These are phyloP conservation scores for Hippocampus comes DNA, from an alignment of 2,113 vertebrate species.

Conservation along the genomic window DNA sequence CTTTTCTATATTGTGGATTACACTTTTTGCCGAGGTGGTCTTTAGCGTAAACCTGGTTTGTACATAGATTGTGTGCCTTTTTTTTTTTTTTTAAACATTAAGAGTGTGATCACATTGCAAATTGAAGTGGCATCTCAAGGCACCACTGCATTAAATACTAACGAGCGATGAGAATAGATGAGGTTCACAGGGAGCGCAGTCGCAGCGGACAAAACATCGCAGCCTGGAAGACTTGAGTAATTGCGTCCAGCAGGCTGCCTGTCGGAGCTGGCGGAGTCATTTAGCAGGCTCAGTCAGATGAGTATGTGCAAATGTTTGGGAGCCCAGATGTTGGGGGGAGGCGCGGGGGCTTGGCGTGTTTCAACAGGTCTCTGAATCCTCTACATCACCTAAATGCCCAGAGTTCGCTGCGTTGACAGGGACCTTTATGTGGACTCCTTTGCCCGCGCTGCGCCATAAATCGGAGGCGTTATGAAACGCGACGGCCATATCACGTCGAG, in stretches of 20 bases:
- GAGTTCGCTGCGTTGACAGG: background rate
- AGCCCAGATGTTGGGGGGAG: background rate
- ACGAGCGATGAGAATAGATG: slow-evolving; percentile 14
- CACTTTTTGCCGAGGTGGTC: too few species aligned
- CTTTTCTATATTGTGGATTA: too few species aligned
- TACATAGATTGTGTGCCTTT: too few species aligned
- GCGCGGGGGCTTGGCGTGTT: background rate
- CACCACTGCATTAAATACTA: too few species aligned
- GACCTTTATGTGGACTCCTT: slow-evolving; percentile 14
- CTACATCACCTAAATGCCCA: background rate
- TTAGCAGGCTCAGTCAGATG: slow-evolving; percentile 31
- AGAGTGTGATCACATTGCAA: too few species aligned
- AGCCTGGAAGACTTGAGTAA: slow-evolving; percentile 43
- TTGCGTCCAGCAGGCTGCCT: slow-evolving; percentile 54
- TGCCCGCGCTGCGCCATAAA: slow-evolving; percentile 6
- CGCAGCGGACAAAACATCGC: slow-evolving; percentile 31
- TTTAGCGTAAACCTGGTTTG: too few species aligned
- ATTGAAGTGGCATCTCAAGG: too few species aligned
- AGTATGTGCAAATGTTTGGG: slow-evolving; percentile 7
- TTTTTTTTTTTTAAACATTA: too few species aligned
- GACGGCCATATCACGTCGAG: slow-evolving; percentile 42
- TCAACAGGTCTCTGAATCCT: slow-evolving; percentile 11
- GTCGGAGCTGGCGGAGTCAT: slow-evolving; percentile 40
- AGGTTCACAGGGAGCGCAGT: slow-evolving; percentile 2
- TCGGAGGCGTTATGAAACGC: slow-evolving; percentile 31